phyloP scores from a whole-genome alignment of 2,113 vertebrate genomes.

The Trinectes maculatus region DNA sequence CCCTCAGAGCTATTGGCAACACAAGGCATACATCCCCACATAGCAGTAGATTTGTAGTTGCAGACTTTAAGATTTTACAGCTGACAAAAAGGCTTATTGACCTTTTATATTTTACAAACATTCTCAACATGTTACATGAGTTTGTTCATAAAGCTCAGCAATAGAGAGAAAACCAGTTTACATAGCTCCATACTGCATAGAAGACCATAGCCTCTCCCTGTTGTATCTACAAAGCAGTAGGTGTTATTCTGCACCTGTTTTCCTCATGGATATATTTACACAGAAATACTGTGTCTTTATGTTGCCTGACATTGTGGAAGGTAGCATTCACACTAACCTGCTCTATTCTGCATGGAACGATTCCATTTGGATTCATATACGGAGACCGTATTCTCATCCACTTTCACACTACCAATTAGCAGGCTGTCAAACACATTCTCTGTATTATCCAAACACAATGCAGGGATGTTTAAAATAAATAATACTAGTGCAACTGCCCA shows the following conservation, averaged over 20 bases:
- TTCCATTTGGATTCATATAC: conserved; percentile 38
- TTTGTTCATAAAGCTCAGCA: too few species aligned
- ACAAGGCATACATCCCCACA: background rate
- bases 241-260: background rate
- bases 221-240: too few species aligned
- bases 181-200: too few species aligned
- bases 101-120: too few species aligned
- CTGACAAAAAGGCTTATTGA: background rate
- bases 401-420: conserved; percentile 47
- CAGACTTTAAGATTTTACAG: background rate
- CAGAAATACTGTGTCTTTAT: background rate
- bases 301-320: conserved; percentile 1
- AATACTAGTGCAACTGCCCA: background rate
- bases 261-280: conserved; percentile 2
- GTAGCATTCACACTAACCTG: conserved; percentile 20
- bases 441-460: background rate
- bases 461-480: background rate
- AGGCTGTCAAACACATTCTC: conserved; percentile 38
- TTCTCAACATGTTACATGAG: too few species aligned
- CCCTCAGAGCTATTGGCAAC: background rate
- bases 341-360: conserved; percentile 12
- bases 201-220: too few species aligned
- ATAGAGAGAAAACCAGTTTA: too few species aligned
- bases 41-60: background rate
- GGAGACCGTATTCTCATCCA: conserved; percentile 22